Percentiles rank a stretch among this genome's conserved stretches.
phyloP scores from a whole-genome alignment of 2,113 vertebrate genomes.

The Turnix velox region DNA sequence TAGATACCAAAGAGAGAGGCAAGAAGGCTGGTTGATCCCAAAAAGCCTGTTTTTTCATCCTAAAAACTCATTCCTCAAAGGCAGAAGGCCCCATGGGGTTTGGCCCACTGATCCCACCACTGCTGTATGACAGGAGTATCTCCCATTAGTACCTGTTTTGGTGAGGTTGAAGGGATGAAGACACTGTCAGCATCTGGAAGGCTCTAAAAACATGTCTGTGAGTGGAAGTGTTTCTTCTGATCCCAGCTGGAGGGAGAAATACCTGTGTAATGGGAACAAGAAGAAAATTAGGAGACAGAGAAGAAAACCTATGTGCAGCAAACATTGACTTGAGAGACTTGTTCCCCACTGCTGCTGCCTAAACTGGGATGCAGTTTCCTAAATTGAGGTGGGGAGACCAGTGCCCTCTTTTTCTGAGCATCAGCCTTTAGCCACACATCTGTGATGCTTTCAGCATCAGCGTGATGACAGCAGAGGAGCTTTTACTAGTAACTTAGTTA shows the following conservation, averaged over 20 bases:
- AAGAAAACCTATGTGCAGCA: rapidly evolving
- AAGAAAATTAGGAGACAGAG: background rate
- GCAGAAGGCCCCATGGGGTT: background rate
- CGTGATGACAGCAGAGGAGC: slow-evolving; percentile 13
- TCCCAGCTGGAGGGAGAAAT: background rate
- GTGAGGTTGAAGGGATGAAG: background rate
- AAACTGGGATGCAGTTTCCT: background rate
- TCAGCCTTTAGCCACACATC: background rate
- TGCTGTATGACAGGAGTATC: background rate
- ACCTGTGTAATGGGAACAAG: background rate
- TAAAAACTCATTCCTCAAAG: background rate
- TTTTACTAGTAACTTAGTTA: background rate
- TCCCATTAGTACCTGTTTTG: background rate
- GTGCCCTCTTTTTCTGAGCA: background rate
- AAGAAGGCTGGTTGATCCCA: background rate
- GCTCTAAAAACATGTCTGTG: background rate
- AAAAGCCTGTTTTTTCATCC: background rate
- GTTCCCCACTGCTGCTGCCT: background rate
- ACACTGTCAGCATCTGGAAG: background rate
- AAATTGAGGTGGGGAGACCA: background rate
- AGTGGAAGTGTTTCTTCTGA: background rate
- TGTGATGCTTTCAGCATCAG: background rate
- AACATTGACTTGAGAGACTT: background rate
- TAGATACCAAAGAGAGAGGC: background rate
- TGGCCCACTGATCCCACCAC: background rate